phyloP scores from a whole-genome alignment of 2,113 vertebrate genomes.

The Leptobrachium ailaonicum region DNA sequence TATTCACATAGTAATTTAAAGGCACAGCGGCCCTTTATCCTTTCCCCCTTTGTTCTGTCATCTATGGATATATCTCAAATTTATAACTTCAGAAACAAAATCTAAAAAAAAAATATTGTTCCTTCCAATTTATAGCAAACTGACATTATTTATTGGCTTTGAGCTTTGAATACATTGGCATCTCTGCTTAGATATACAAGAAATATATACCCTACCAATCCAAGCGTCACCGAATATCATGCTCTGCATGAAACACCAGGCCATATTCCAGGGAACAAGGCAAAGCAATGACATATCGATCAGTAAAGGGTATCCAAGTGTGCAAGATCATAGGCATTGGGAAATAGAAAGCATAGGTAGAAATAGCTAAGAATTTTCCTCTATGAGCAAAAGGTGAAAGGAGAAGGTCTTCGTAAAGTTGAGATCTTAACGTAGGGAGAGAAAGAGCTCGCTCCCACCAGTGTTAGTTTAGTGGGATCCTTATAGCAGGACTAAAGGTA shows the following conservation, averaged over 20 bases:
- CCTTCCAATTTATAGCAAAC: constrained; percentile 64
- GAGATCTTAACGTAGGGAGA: background rate
- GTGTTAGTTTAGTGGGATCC: constrained; percentile 55
- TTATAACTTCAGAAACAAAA: constrained; percentile 67
- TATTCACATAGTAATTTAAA: constrained; percentile 64
- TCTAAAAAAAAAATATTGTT: constrained; percentile 56
- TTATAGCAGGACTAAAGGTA: constrained; percentile 60
- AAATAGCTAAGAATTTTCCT: constrained; percentile 47
- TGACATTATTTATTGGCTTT: constrained; percentile 59
- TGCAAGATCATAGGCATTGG: background rate
- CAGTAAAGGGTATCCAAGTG: background rate
- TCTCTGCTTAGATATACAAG: constrained; percentile 53
- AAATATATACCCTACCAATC: constrained; percentile 10
- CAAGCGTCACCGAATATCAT: constrained; percentile 3
- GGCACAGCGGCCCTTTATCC: constrained; percentile 65
- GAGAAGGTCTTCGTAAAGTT: background rate
- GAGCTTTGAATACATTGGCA: constrained; percentile 58
- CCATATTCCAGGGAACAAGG: constrained; percentile 4
- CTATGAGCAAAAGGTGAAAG: background rate
- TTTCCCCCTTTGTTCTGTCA: constrained; percentile 59
- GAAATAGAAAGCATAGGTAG: background rate
- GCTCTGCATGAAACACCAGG: background rate
- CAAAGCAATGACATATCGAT: background rate
- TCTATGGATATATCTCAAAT: constrained; percentile 84
- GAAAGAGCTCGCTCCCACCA: constrained; percentile 41